Evolutionary conservation across 2,797 vertebrate genomes (phyloP).

Genomic region (Rhinophrynus dorsalis): DNA sequence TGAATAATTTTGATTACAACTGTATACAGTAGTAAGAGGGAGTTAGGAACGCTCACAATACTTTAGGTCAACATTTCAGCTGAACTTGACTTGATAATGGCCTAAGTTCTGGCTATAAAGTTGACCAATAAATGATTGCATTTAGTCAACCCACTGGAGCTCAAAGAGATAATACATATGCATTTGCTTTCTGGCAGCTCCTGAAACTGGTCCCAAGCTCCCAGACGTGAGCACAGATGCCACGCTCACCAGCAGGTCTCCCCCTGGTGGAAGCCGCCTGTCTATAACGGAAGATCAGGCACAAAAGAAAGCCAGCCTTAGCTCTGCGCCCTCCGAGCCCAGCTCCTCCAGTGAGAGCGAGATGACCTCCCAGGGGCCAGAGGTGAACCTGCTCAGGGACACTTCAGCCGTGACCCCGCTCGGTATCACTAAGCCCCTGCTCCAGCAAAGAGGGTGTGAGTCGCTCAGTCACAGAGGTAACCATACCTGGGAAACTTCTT

Average conservation of each 20-base stretch:
- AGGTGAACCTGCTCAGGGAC: conserved; percentile 47
- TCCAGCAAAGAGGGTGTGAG: conserved; percentile 62
- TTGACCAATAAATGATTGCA: no score
- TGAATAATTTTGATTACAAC: no score
- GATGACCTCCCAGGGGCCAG: conserved; percentile 49
- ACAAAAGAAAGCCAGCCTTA: not conserved
- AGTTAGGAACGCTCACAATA: no score
- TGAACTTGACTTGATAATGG: no score
- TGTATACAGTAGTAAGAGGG: no score
- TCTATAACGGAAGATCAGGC: conserved; percentile 1
- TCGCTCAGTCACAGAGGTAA: conserved; percentile 71
- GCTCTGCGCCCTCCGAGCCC: conserved; percentile 60
- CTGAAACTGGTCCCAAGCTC: not conserved
- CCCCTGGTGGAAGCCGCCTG: conserved; percentile 13
- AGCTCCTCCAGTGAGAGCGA: conserved; percentile 69
- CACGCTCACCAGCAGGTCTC: conserved; percentile 12
- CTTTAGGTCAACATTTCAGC: no score
- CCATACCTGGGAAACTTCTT: no score
- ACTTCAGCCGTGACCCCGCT: conserved; percentile 34
- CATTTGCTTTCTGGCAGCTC: not conserved
- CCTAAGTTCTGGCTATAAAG: no score
- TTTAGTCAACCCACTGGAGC: no score
- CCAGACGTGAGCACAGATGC: conserved; percentile 51
- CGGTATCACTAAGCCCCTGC: conserved; percentile 49
- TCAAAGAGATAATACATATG: not conserved